phyloP scores from a whole-genome alignment of 2,888 invertebrate species.

The Lithophane socia region DNA sequence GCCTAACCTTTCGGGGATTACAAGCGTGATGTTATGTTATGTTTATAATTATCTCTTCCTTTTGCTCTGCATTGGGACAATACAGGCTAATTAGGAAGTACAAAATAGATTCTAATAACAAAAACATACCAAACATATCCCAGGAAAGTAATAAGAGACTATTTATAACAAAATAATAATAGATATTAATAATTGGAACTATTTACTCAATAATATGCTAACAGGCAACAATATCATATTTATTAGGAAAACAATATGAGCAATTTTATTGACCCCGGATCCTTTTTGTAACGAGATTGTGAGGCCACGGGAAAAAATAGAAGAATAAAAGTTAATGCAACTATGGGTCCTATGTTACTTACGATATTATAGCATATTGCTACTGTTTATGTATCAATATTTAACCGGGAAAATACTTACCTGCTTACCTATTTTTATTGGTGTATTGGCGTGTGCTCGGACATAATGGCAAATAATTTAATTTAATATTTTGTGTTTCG shows the following conservation, averaged over 20 bases:
- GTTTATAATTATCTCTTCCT: not conserved
- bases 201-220: conserved; percentile 38
- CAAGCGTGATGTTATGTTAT: too few relatives aligned
- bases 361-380: conserved; percentile 27
- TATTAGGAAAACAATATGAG: conserved; percentile 46
- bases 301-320: conserved; percentile 32
- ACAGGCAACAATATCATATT: conserved; percentile 41
- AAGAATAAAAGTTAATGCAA: conserved; percentile 35
- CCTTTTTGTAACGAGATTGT: conserved; percentile 50
- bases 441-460: too few relatives aligned
- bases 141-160: not conserved
- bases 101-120: not conserved
- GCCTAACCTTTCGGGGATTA: not conserved
- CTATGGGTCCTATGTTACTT: conserved; percentile 7
- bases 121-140: not conserved
- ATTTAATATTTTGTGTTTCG: too few relatives aligned
- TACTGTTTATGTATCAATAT: conserved; percentile 13
- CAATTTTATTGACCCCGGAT: conserved; percentile 13
- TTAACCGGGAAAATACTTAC: not conserved
- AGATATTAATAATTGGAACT: conserved; percentile 17
- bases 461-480: too few relatives aligned
- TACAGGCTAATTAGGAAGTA: not conserved
- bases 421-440: too few relatives aligned
- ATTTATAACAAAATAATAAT: conserved; percentile 17
- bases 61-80: not conserved